Percentiles rank a stretch among this genome's conserved stretches.
These are phyloP conservation scores for Pseudococcus jackbeardsleyi DNA, from an alignment of 2,888 invertebrate genomes.

Conservation along the genomic window DNA sequence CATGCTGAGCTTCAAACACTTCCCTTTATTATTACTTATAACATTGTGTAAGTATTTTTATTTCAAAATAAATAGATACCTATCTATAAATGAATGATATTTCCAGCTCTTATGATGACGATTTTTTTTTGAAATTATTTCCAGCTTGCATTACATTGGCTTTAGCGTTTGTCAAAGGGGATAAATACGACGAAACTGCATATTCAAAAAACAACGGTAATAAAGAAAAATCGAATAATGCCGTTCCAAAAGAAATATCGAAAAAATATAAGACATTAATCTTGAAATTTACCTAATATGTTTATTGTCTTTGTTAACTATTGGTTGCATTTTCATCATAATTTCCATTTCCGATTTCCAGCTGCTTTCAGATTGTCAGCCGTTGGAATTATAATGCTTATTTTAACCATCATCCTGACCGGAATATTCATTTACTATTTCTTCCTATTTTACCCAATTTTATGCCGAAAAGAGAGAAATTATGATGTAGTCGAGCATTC, in stretches of 20 bases:
- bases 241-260: not conserved
- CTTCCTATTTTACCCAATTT: constrained; percentile 77
- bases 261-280: constrained; percentile 30
- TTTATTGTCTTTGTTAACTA: not conserved
- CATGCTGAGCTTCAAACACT: constrained; percentile 14
- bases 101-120: not conserved
- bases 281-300: not conserved
- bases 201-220: constrained; percentile 3
- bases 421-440: constrained; percentile 76
- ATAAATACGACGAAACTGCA: constrained; percentile 6
- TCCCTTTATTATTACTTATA: constrained; percentile 10
- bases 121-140: not conserved
- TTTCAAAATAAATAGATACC: not conserved
- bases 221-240: constrained; percentile 23
- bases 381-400: constrained; percentile 74
- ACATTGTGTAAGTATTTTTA: not conserved
- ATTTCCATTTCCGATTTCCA: not conserved
- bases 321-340: not conserved
- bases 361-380: constrained; percentile 36
- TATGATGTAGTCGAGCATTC: constrained; percentile 75
- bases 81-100: not conserved
- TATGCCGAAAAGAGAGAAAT: constrained; percentile 75
- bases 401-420: constrained; percentile 73
- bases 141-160: constrained; percentile 8
- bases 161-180: constrained; percentile 26